Base-by-base conservation (phyloP, 2,113 vertebrate genomes). In the Muntiacus muntjak region DNA sequence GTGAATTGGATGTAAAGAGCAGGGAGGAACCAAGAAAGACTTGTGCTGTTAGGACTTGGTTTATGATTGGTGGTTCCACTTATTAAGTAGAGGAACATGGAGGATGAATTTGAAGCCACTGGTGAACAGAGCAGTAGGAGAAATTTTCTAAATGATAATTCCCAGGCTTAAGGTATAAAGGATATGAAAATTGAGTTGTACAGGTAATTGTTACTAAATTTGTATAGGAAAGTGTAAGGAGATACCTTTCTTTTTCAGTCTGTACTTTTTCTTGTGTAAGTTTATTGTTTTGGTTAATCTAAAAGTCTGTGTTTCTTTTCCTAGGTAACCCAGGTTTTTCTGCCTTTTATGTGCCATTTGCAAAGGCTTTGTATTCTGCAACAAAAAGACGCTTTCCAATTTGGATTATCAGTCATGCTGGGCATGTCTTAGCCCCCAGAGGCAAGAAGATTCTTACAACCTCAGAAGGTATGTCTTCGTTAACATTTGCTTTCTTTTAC, bases 261-360 rank as follows among this genome's bases (percentile, higher is more conserved):
- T 84, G 8, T 25, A 78, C 15, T 54, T 92, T 19, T 25, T 84
- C 64, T 82, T 81, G 3, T 25, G 4, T 81, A 45, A n/a, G 12
- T 74, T 89, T 81, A 64, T 30, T 57, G 52, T 74, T 97, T 87
- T 62, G 40, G n/a, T 90, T 95, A 96, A 98, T 88, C 58, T 83
- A 86, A 91, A 88, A 11, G 15, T 89, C 96, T 97, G 2, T 97
- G 17, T 92, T 97, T 97, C 96, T 98, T 93, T 99, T 97, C 79
- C 71, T 99, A 99, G 99, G 99, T 98, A 99, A 99, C 96, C 99
- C 99, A 71, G 99, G 99, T 64, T 96, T 99, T 23, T 98, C 99
- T 83, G 98, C 99, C 90, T 99, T 99, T 98, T 99, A 99, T 96
- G 98, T 96, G 82, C 99, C 99, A 78, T 99, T 99, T 98, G 99